Evolutionary conservation across 2,888 invertebrate genomes (phyloP), one percentile per base, ranked within the genome.

Genomic region (Alviniconcha strummeri): DNA sequence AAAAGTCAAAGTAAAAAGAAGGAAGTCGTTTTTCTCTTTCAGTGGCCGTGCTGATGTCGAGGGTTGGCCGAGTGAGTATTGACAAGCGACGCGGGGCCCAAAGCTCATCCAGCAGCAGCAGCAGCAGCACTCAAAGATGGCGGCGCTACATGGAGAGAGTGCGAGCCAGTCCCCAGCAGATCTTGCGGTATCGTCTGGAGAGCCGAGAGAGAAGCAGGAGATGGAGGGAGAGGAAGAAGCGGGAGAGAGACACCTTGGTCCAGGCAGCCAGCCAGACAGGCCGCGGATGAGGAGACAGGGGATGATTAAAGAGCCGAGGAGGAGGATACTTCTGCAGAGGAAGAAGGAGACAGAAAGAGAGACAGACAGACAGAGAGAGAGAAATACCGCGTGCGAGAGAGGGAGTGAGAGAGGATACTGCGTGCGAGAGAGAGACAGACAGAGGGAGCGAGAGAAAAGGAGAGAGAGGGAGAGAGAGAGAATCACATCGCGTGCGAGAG

Each of bases 111-210:
- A 60, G 8, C 8, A 60, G 60, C 64, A 36, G 78, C 60, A 78
- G 52, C 64, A 78, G 56, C 9, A 56, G 15, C 64, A 19, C 78
- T 15, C 52, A 8, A 19, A n/a, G 78, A 17, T 78, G 78, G 78
- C 78, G 57, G 52, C 78, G 78, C 52, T 78, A 78, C 78, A 78
- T 78, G 78, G 57, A 78, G 60, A 60, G 78, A 56, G 78, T 78
- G 13, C 78, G 78, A 0, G 19, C 60, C 78, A 78, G 57, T 15
- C 78, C 78, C 5, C 60, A 78, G 8, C 78, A 64, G 57, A 78
- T 36, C 13, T 52, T 15, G 8, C 78, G 78, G 52, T 60, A 78
- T 15, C 78, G 78, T 19, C 52, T 64, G 64, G 60, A 78, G 78
- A 64, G 36, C 60, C 60, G 64, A 52, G 78, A 60, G 64, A 78